phyloP scores from a whole-genome alignment of 2,797 vertebrate species.

The Petrocephalus schoutedeni region DNA sequence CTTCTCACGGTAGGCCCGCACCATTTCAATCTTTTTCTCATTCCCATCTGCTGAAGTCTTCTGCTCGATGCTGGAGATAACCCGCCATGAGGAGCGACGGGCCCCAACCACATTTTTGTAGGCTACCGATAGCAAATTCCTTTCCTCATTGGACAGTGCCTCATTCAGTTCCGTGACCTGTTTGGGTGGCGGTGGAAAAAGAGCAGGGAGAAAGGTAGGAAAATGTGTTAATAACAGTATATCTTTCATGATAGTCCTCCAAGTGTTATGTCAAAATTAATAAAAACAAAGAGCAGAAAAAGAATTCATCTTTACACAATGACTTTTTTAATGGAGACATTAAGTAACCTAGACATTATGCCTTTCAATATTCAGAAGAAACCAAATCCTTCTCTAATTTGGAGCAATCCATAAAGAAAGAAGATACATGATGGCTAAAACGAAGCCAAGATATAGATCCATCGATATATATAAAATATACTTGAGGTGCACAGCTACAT shows the following conservation, averaged over 20 bases:
- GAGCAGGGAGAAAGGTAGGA: neutral
- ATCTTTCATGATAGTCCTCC: neutral
- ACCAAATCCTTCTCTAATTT: too few relatives aligned
- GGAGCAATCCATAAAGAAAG: too few relatives aligned
- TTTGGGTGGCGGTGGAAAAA: constrained; percentile 17
- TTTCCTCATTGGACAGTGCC: constrained; percentile 93
- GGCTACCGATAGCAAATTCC: constrained; percentile 92
- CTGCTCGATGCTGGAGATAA: constrained; percentile 98
- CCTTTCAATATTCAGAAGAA: neutral
- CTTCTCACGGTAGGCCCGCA: constrained; percentile 93
- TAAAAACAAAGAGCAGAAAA: neutral
- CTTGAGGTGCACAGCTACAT: neutral
- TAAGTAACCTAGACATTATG: neutral
- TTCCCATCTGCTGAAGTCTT: constrained; percentile 96
- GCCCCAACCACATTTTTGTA: constrained; percentile 98
- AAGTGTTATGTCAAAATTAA: neutral
- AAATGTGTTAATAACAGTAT: neutral
- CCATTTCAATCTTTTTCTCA: constrained; percentile 99
- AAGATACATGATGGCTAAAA: too few relatives aligned
- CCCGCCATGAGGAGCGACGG: constrained; percentile 92
- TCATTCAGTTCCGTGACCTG: constrained; percentile 97
- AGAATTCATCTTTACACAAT: neutral
- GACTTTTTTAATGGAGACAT: neutral
- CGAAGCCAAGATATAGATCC: too few relatives aligned
- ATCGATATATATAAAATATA: too few relatives aligned